Evolutionary conservation across 2,888 invertebrate species (phyloP), one percentile per base, ranked within the genome.

Genomic region (Malachius bipustulatus): DNA sequence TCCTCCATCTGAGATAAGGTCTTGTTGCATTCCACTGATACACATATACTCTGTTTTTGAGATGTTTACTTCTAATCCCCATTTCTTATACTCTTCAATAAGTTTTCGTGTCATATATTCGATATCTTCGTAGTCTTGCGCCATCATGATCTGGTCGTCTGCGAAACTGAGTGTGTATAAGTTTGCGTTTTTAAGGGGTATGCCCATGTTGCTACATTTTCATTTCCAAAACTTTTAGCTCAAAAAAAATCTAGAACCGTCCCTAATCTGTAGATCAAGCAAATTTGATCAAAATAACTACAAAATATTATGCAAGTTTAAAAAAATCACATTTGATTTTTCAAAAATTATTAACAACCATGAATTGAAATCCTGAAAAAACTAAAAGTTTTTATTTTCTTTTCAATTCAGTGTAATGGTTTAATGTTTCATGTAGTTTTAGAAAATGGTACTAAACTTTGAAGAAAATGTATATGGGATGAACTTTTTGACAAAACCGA

Each of bases 121-220:
- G 12, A 43, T 14, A 26, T 43, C 43, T 3, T 43, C 37, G 6
- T 38, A n/a, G 28, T 43, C 40, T 28, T 43, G 34, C 13, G 42
- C 42, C 27, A 44, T 14, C 16, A 40, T 38, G 30, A 40, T 16
- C 32, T 40, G 44, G 33, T 43, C 44, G 24, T 38, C 44, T 4
- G 42, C 40, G 32, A 43, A 43, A 26, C 38, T 36, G 14, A 44
- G 28, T 4, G 40, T 44, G 30, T 40, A 44, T 14, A 42, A 26
- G 12, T 30, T 38, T 4, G 36, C 16, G 13, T 37, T 16, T n/a
- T 33, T 28, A 9, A 37, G 10, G 8, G 37, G 34, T 2, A 35
- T 16, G n/a, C 35, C 35, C 30, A 35, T 35, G 14, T 33, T 26
- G 24, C 16, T 16, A 16, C 37, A 37, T 33, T 37, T 37, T 15